These are phyloP conservation scores for Matsumyia berberina DNA, from an alignment of 2,888 invertebrate species.

Conservation along the genomic window DNA sequence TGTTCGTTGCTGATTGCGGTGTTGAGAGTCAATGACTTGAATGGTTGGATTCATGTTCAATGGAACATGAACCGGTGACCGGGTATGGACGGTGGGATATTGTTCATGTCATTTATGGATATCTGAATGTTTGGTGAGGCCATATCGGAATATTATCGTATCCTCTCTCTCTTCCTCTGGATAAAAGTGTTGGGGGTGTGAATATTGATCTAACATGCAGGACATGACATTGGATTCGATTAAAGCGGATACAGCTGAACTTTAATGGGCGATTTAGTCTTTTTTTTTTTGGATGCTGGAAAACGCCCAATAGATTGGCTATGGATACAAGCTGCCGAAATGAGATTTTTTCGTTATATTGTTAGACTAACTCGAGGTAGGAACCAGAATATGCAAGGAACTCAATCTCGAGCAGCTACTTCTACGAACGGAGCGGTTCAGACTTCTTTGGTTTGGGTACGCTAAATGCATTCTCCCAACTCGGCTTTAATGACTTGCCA, in stretches of 20 bases:
- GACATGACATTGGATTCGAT: conserved; percentile 47
- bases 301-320: too few species aligned
- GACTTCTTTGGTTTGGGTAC: too few species aligned
- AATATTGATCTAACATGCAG: conserved; percentile 55
- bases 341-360: too few species aligned
- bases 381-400: too few species aligned
- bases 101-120: conserved; percentile 55
- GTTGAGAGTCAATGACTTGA: conserved; percentile 75
- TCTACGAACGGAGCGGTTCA: too few species aligned
- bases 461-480: too few species aligned
- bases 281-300: too few species aligned
- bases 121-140: conserved; percentile 57
- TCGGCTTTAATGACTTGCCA: too few species aligned
- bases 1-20: conserved; percentile 72
- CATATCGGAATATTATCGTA: conserved; percentile 61
- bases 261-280: conserved; percentile 5
- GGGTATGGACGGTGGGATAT: conserved; percentile 17
- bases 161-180: conserved; percentile 24
- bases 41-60: conserved; percentile 71
- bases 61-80: conserved; percentile 67
- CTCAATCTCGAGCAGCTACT: too few species aligned
- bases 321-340: too few species aligned
- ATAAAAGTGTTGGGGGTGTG: conserved; percentile 25
- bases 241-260: not conserved
- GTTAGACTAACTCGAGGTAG: too few species aligned